These are phyloP conservation scores for Hyposoter didymator DNA, from an alignment of 2,888 invertebrate genomes.

Conservation along the genomic window DNA sequence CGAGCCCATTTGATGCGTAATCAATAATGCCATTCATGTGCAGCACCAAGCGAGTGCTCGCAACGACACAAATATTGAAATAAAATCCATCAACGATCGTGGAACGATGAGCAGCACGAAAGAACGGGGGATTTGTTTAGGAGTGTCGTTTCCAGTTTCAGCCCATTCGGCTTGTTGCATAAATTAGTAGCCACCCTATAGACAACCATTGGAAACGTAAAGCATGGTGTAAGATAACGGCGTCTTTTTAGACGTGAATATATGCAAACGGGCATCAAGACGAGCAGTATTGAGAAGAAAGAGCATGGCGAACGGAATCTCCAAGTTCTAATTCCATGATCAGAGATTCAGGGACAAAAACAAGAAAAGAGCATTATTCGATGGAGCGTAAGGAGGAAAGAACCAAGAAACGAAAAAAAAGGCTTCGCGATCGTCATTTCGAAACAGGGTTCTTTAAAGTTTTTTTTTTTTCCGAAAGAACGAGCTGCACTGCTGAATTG, in stretches of 20 bases:
- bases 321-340: conserved; percentile 46
- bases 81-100: background rate
- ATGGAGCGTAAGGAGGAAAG: background rate
- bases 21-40: background rate
- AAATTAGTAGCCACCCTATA: background rate
- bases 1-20: too few species aligned
- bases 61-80: background rate
- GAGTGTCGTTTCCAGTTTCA: background rate
- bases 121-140: background rate
- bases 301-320: conserved; percentile 26
- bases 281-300: conserved; percentile 24
- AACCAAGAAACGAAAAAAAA: background rate
- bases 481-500: background rate
- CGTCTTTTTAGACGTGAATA: conserved; percentile 52
- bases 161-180: background rate
- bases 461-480: background rate
- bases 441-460: background rate
- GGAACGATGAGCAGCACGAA: background rate
- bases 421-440: background rate
- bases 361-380: background rate
- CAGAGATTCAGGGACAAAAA: conserved; percentile 10
- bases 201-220: background rate
- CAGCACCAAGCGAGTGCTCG: background rate
- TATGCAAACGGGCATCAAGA: conserved; percentile 54
- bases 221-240: conserved; percentile 26